Evolutionary conservation across 2,888 invertebrate species (phyloP).

Genomic region (Monochamus alternatus): DNA sequence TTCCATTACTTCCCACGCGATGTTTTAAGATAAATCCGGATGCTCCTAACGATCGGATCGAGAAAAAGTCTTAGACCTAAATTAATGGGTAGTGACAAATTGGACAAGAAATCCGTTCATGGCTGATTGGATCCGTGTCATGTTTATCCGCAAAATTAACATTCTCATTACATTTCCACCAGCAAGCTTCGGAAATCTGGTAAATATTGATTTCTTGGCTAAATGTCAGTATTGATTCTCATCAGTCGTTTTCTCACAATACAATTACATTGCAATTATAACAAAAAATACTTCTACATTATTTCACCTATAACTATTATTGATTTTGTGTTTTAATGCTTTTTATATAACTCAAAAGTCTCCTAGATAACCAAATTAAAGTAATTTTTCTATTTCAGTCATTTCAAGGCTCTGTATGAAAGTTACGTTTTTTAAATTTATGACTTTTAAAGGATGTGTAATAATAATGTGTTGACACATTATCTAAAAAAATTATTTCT

Average conservation of each 20-base stretch:
- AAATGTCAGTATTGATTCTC: neutral
- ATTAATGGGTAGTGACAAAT: conserved; percentile 29
- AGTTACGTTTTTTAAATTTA: too few relatives aligned
- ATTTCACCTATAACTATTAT: too few relatives aligned
- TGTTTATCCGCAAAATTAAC: conserved; percentile 28
- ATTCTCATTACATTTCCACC: conserved; percentile 2
- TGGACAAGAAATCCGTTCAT: conserved; percentile 16
- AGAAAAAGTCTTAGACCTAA: conserved; percentile 19
- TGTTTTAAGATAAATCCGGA: conserved; percentile 16
- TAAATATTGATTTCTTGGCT: neutral
- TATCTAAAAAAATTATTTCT: too few relatives aligned
- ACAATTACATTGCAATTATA: neutral
- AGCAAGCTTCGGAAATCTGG: neutral
- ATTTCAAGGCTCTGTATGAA: too few relatives aligned
- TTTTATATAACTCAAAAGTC: too few relatives aligned
- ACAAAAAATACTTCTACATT: too few relatives aligned
- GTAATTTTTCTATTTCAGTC: too few relatives aligned
- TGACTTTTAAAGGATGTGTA: too few relatives aligned
- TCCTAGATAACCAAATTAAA: too few relatives aligned
- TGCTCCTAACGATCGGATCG: conserved; percentile 7
- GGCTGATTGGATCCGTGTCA: conserved; percentile 22
- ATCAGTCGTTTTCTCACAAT: neutral
- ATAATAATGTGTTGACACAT: too few relatives aligned
- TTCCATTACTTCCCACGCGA: conserved; percentile 8
- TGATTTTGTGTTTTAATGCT: too few relatives aligned